These are phyloP conservation scores for Garrulus glandarius DNA, from an alignment of 2,797 vertebrate species.

Conservation along the genomic window DNA sequence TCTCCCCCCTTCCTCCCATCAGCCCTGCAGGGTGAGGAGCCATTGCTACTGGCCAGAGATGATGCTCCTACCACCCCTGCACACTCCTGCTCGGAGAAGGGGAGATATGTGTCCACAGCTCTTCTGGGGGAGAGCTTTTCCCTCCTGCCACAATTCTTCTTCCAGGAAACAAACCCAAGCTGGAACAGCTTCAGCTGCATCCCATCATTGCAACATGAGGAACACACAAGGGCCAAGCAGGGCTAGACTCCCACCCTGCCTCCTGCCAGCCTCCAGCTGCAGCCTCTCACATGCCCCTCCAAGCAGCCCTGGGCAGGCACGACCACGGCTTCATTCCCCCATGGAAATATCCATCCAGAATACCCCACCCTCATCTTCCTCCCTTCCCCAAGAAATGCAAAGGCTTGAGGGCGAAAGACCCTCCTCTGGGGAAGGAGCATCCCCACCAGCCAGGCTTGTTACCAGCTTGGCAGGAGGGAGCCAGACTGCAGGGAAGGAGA, in stretches of 20 bases:
- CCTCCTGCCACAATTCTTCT: neutral
- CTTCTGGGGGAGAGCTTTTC: neutral
- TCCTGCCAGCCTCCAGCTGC: neutral
- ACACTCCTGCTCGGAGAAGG: neutral
- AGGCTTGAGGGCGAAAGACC: neutral
- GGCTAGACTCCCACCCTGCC: neutral
- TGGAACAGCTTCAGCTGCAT: neutral
- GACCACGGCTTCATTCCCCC: neutral
- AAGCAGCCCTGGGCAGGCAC: neutral
- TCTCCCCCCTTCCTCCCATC: neutral
- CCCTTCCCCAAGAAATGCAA: neutral
- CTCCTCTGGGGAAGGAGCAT: neutral
- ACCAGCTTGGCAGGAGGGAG: neutral
- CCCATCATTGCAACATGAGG: rapidly evolving
- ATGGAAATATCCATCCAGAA: neutral
- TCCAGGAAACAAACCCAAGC: neutral
- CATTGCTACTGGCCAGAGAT: neutral
- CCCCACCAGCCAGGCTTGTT: neutral
- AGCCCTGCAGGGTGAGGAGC: neutral
- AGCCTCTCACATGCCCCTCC: rapidly evolving
- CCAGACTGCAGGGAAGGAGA: neutral
- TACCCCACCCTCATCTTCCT: neutral
- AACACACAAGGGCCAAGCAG: neutral
- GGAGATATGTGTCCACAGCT: rapidly evolving
- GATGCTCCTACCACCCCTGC: neutral